Conservation (phyloP, 1,140 invertebrate genomes). For the Mamestra configurata region DNA sequence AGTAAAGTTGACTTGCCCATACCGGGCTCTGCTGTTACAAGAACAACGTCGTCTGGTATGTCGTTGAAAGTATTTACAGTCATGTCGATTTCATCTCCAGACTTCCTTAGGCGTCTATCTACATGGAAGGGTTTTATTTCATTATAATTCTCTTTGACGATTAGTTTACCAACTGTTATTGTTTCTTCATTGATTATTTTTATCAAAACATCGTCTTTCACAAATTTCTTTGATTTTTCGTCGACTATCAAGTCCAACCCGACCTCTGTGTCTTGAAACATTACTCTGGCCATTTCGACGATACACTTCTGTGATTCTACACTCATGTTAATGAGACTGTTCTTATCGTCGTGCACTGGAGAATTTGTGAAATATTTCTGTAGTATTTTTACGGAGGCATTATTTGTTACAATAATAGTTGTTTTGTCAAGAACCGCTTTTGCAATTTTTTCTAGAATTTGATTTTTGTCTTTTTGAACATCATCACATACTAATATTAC, state of each 20-base stretch:
- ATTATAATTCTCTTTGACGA: constrained; percentile 11
- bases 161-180: background rate
- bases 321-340: constrained; percentile 17
- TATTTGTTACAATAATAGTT: background rate
- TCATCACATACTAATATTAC: background rate
- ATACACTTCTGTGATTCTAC: constrained; percentile 1
- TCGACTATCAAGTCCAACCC: constrained; percentile 19
- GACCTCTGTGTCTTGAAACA: constrained; percentile 31
- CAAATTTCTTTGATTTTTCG: background rate
- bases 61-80: background rate
- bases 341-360: background rate
- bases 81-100: too few species aligned
- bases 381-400: background rate
- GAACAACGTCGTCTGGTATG: background rate
- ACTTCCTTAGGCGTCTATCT: background rate
- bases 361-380: background rate
- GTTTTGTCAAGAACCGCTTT: background rate
- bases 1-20: constrained; percentile 51
- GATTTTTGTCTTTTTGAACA: background rate
- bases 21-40: constrained; percentile 23
- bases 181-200: constrained; percentile 7
- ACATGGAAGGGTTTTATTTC: constrained; percentile 10
- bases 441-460: background rate
- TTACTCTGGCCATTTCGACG: background rate
- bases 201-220: constrained; percentile 23